Evolutionary conservation across 2,113 vertebrate genomes (phyloP), one percentile per base, ranked within the genome.

Genomic region (Gasterosteus aculeatus): DNA sequence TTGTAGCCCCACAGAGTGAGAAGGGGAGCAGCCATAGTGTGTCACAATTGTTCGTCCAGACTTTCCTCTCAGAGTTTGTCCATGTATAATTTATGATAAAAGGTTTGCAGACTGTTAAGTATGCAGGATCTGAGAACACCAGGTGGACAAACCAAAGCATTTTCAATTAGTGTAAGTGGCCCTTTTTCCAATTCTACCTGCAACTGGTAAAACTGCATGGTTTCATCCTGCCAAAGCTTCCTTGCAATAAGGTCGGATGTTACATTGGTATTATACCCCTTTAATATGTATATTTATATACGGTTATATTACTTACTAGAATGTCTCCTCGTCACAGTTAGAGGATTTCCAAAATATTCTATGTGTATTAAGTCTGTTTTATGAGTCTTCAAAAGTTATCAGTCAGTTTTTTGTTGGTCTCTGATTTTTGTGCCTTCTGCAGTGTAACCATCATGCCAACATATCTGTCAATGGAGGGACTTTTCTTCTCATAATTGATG

Each of bases 41-140:
- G n/a, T 46, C 51, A 44, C 72, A 58, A 53, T 81, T 85, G 77
- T 82, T 89, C 85, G 72, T 81, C 72, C 69, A 62, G 14, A 63
- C 26, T 69, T 81, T 81, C 56, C 47, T 65, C 79, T 78, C 63
- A 83, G 69, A 70, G 59, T 77, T 87, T 80, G 35, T 42, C 44
- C 19, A 42, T 72, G 65, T 82, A 87, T 89, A 88, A 91, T 90
- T 91, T 86, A 92, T 93, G 75, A 81, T 86, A 83, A 88, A 90
- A 89, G 84, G 71, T 84, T 87, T 87, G 81, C 80, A 78, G 72
- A 74, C 68, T 87, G 78, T 56, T 83, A 79, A 75, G 66, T 75
- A 65, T 83, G 83, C 75, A 82, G 53, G 75, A 74, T 74, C 69
- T 46, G 16, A 35, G 33, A 82, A 61, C 75, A 61, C 44, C 22